Evolutionary conservation across 2,113 vertebrate species (phyloP), one percentile per base, ranked within the genome.

Genomic region (Tiliqua scincoides): DNA sequence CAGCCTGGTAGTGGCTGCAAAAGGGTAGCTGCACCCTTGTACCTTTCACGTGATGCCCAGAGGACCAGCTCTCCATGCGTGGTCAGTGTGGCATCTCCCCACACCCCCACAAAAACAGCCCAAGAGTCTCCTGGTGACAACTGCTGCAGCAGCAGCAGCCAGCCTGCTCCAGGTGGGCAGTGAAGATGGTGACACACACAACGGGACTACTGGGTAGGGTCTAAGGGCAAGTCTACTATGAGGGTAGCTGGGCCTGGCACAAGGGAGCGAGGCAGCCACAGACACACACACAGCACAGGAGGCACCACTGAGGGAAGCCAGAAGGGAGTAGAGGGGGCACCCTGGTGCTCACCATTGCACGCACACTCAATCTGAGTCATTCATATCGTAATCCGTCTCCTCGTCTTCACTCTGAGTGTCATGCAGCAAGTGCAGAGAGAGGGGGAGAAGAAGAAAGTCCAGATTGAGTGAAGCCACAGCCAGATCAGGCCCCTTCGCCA

Each of bases 341-440:
- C 93, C 95, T 91, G 94, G 94, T 90, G 96, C 97, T 98, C 97
- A 98, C 98, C 97, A 89, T 95, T 95, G 96, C 95, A 96, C 95
- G 96, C 96, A 97, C 94, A 96, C 90, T 96, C 97, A 97, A 98
- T 97, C 97, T 97, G 97, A 98, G 96, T 97, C 97, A 97, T 97
- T 97, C 96, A 97, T 97, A 96, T 97, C 96, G 95, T 95, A 97
- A 97, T 98, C 97, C 90, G 94, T 96, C 90, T 97, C 97, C 93
- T 98, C 96, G 63, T 98, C 96, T 94, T 97, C 96, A 89, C 97
- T 98, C 97, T 98, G 97, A 97, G 88, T 88, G 59, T 82, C 94
- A 95, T 95, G 93, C 95, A 94, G 97, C 96, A 95, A 95, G 96
- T 95, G 95, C 93, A 83, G 93, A 95, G 95, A 91, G 96, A 96